phyloP scores from a whole-genome alignment of 2,888 invertebrate species.

The Odiellus spinosus region DNA sequence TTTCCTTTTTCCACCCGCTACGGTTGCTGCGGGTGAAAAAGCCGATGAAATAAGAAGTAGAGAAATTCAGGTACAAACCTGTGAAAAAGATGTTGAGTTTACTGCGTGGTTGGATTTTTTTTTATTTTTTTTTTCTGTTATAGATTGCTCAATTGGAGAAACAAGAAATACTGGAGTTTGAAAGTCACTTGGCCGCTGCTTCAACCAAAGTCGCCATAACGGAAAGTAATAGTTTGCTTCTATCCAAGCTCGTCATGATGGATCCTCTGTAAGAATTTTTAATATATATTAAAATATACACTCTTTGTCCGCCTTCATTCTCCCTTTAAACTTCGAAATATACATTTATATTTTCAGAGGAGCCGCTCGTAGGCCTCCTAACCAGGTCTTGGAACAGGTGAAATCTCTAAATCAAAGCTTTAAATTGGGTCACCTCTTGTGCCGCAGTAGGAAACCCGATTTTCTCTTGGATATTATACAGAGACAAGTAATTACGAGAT shows the following conservation, averaged over 20 bases:
- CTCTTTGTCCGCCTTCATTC: too few relatives aligned
- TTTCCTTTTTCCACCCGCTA: constrained; percentile 53
- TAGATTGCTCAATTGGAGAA: constrained; percentile 54
- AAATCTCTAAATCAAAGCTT: constrained; percentile 57
- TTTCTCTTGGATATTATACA: constrained; percentile 83
- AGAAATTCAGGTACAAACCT: constrained; percentile 34
- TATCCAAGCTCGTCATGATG: constrained; percentile 68
- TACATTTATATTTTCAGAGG: constrained; percentile 36
- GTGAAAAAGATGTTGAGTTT: too few relatives aligned
- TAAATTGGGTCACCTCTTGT: constrained; percentile 72
- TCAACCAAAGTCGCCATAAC: constrained; percentile 72
- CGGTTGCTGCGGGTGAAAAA: constrained; percentile 41
- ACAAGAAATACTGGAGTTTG: constrained; percentile 68
- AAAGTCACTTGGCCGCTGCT: constrained; percentile 66
- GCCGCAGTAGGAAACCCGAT: constrained; percentile 74
- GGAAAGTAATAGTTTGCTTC: constrained; percentile 67
- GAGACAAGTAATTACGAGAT: constrained; percentile 47
- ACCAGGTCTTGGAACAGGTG: constrained; percentile 55
- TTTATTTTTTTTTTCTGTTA: constrained; percentile 2
- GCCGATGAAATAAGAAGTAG: constrained; percentile 44
- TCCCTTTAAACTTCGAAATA: constrained; percentile 2
- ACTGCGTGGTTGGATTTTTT: too few relatives aligned
- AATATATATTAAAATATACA: not conserved
- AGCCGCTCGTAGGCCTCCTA: constrained; percentile 56
- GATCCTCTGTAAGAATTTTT: constrained; percentile 43